phyloP scores from a whole-genome alignment of 2,888 invertebrate genomes.

The Eupithecia insigniata region DNA sequence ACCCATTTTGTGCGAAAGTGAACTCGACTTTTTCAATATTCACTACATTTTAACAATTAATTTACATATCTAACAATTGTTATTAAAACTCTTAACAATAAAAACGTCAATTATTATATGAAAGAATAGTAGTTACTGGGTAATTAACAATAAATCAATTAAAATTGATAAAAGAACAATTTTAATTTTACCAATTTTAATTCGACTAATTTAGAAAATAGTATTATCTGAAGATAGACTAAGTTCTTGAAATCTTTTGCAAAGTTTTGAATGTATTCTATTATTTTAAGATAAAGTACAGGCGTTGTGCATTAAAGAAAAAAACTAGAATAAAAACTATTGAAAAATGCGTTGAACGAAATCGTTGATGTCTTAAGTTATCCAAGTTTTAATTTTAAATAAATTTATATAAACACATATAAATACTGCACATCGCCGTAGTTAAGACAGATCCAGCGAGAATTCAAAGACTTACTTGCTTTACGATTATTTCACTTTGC shows the following conservation, averaged over 20 bases:
- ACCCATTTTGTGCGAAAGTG: constrained; percentile 77
- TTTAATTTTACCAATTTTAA: constrained; percentile 30
- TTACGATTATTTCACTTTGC: constrained; percentile 22
- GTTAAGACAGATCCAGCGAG: constrained; percentile 39
- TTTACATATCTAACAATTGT: constrained; percentile 56
- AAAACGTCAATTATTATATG: constrained; percentile 62
- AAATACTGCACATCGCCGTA: constrained; percentile 35
- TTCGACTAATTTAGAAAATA: constrained; percentile 25
- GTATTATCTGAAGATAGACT: constrained; percentile 13
- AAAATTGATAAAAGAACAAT: constrained; percentile 28
- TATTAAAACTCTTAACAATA: constrained; percentile 58
- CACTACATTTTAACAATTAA: constrained; percentile 72
- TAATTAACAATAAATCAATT: constrained; percentile 34
- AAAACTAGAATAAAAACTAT: background rate
- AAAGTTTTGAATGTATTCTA: constrained; percentile 22
- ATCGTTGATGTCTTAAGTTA: constrained; percentile 29
- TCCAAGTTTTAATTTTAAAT: background rate
- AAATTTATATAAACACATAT: constrained; percentile 11
- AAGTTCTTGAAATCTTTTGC: constrained; percentile 13
- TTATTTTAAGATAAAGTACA: constrained; percentile 19
- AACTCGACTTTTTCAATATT: constrained; percentile 70
- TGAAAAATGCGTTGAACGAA: constrained; percentile 25
- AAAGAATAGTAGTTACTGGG: constrained; percentile 49
- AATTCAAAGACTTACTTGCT: constrained; percentile 21
- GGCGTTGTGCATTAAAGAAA: constrained; percentile 39